A percentile compares a stretch with the other conserved stretches of the same genome.
These are phyloP conservation scores for Sminthurides aquaticus DNA, from an alignment of 2,888 invertebrate genomes.

Conservation along the genomic window DNA sequence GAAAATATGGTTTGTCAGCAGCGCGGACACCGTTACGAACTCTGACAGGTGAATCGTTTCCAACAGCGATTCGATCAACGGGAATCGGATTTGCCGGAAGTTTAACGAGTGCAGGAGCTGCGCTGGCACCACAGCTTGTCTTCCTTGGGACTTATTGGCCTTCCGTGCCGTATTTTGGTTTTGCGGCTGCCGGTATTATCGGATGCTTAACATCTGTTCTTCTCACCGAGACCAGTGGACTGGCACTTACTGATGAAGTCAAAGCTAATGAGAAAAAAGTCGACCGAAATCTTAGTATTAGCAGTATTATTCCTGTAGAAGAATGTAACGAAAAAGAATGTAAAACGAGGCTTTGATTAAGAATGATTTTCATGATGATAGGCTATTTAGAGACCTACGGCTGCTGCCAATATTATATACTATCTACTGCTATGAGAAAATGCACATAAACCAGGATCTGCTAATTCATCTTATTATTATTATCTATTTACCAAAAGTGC, in stretches of 20 bases:
- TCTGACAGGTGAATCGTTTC: constrained; percentile 32
- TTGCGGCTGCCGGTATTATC: background rate
- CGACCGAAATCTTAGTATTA: background rate
- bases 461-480: too few species aligned
- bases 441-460: too few species aligned
- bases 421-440: too few species aligned
- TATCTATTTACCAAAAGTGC: too few species aligned
- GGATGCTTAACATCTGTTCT: background rate
- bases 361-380: too few species aligned
- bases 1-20: constrained; percentile 26
- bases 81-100: constrained; percentile 26
- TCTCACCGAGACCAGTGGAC: constrained; percentile 2
- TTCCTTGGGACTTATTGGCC: constrained; percentile 27
- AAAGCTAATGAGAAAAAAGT: background rate
- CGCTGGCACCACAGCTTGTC: constrained; percentile 27
- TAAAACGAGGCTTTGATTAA: too few species aligned
- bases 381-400: background rate
- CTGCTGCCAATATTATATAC: too few species aligned
- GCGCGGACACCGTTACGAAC: constrained; percentile 25
- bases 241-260: background rate
- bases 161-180: constrained; percentile 1
- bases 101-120: constrained; percentile 23
- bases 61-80: constrained; percentile 32
- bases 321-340: background rate
- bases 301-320: background rate